Percentiles rank a stretch among this genome's conserved stretches.
These are phyloP conservation scores for Stomatorhinus walkeri DNA, from an alignment of 2,797 vertebrate species.

Conservation along the genomic window DNA sequence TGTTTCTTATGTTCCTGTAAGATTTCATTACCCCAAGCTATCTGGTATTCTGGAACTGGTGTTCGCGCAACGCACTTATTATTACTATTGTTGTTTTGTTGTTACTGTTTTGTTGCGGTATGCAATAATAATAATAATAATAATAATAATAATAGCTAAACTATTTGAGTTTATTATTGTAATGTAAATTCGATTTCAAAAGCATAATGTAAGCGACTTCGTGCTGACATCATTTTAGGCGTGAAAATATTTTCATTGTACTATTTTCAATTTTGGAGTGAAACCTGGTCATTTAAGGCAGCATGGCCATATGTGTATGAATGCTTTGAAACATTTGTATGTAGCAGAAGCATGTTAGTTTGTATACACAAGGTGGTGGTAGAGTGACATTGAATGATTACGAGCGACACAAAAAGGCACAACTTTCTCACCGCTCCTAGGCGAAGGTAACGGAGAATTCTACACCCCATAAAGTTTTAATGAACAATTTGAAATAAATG, in stretches of 20 bases:
- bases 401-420: slow-evolving; percentile 12
- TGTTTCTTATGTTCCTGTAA: neutral
- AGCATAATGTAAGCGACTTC: neutral
- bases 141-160: neutral
- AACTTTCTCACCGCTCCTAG: slow-evolving; percentile 46
- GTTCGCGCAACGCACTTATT: neutral
- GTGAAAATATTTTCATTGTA: neutral
- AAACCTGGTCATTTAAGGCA: neutral
- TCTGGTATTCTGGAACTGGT: neutral
- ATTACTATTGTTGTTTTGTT: neutral
- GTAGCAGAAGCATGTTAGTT: neutral
- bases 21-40: neutral
- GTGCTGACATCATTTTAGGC: neutral
- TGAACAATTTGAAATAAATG: neutral
- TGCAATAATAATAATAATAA: neutral
- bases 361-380: slow-evolving; percentile 18
- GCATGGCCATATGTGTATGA: neutral
- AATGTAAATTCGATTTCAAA: neutral
- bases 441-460: slow-evolving; percentile 31
- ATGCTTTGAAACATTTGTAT: neutral
- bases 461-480: neutral
- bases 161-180: neutral
- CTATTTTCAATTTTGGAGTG: neutral
- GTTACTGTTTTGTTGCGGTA: neutral
- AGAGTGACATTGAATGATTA: neutral